phyloP scores from a whole-genome alignment of 2,888 invertebrate genomes.

The Anthophora plumipes region DNA sequence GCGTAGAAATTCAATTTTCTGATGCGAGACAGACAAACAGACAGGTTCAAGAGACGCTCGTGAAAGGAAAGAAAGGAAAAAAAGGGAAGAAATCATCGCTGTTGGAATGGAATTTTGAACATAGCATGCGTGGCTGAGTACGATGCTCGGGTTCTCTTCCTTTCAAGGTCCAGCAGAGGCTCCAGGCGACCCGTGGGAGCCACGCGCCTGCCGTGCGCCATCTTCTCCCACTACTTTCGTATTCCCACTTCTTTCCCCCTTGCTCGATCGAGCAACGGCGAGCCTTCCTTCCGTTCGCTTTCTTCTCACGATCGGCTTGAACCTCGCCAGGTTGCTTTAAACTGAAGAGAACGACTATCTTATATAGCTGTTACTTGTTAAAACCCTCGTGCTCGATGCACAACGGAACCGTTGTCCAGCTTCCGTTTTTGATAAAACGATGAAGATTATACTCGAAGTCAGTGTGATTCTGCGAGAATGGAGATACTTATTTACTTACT shows the following conservation, averaged over 20 bases:
- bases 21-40: neutral
- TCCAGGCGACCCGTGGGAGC: conserved; percentile 80
- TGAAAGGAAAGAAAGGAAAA: too few relatives aligned
- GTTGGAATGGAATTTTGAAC: conserved; percentile 24
- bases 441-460: neutral
- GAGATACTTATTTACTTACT: too few relatives aligned
- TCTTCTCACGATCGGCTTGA: conserved; percentile 56
- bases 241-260: conserved; percentile 28
- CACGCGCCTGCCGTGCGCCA: conserved; percentile 82
- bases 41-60: conserved; percentile 1
- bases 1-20: conserved; percentile 2
- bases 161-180: conserved; percentile 62
- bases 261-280: conserved; percentile 7
- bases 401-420: neutral
- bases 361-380: conserved; percentile 23
- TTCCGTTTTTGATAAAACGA: neutral
- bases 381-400: conserved; percentile 1
- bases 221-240: conserved; percentile 66
- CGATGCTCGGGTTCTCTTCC: conserved; percentile 37
- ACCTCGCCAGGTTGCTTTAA: conserved; percentile 39
- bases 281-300: conserved; percentile 49
- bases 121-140: conserved; percentile 25
- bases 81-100: conserved; percentile 32
- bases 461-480: neutral
- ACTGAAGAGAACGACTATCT: conserved; percentile 21